Evolutionary conservation across 2,888 invertebrate genomes (phyloP), one percentile per base, ranked within the genome.

Genomic region (Hermaeophaga mercurialis): DNA sequence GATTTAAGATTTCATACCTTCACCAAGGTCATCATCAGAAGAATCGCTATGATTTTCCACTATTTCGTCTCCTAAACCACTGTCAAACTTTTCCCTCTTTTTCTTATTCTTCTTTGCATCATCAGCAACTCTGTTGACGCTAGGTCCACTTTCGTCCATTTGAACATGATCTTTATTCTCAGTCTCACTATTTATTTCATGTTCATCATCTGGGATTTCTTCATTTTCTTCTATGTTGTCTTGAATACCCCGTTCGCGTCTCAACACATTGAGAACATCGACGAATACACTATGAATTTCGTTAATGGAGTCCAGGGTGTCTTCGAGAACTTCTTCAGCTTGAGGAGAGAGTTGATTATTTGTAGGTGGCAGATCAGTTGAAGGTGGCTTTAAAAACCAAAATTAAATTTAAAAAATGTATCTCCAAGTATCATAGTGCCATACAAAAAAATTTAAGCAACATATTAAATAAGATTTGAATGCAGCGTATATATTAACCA

Each of bases 31-130:
- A 34, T 53, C 53, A 47, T 57, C 57, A 59, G 70, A 65, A 11
- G 63, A 57, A 44, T 57, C 55, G 50, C 58, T 56, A 49, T 65
- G 65, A 48, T 66, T 61, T 49, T 63, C 65, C 34, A 64, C 64
- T 46, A 66, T 75, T 69, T 76, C 75, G 36, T 85, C 85, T 0
- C 83, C 84, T 48, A 85, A 79, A 1, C 85, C 85, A 60, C 84
- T 85, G 69, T 87, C 86, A 39, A 84, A 75, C 74, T 85, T 86
- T 71, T 84, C 83, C 8, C 84, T 72, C 64, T 78, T 69, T 49
- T 49, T 67, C 39, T 59, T 65, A 48, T 45, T 67, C 45, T 59
- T 65, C 11, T 36, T 52, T 28, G 28, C 55, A n/a, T 24, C 39
- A 7, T 44, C 34, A 7, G 18, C 17, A 1, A 33, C n/a, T 11